Percentiles rank a stretch among this genome's conserved stretches.
Evolutionary conservation across 1,140 invertebrate genomes (phyloP).

Genomic region (Neodiprion lecontei): DNA sequence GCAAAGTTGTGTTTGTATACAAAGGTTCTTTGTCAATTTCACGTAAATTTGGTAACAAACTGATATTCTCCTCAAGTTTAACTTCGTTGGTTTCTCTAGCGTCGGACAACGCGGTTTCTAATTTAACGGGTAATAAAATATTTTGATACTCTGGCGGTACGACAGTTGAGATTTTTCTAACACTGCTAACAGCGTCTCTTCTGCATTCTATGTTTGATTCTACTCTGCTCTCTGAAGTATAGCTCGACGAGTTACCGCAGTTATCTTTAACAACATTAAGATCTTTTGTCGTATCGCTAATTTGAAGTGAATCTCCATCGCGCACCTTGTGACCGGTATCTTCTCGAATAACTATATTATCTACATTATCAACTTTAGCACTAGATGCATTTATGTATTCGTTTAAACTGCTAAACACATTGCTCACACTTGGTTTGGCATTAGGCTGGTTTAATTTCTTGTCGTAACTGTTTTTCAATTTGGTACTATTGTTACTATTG

Average conservation of each 20-base stretch:
- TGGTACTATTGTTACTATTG: slow-evolving; percentile 18
- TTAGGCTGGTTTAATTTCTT: slow-evolving; percentile 55
- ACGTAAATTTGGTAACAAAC: slow-evolving; percentile 15
- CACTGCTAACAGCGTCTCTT: background rate
- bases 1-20: slow-evolving; percentile 11
- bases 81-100: slow-evolving; percentile 16
- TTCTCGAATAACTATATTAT: slow-evolving; percentile 18
- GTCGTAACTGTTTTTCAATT: slow-evolving; percentile 51
- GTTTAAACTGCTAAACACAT: slow-evolving; percentile 71
- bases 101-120: slow-evolving; percentile 28
- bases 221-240: background rate
- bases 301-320: background rate
- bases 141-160: slow-evolving; percentile 44
- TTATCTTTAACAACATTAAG: background rate
- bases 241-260: background rate
- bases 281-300: background rate
- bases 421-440: slow-evolving; percentile 63
- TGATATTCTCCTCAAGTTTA: slow-evolving; percentile 12
- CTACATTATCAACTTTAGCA: slow-evolving; percentile 39
- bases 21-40: slow-evolving; percentile 1
- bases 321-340: background rate
- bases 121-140: slow-evolving; percentile 49
- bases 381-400: slow-evolving; percentile 65
- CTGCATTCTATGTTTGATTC: background rate
- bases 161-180: slow-evolving; percentile 14